These are phyloP conservation scores for Temnothorax curvispinosus DNA, from an alignment of 1,140 invertebrate genomes.

Conservation along the genomic window DNA sequence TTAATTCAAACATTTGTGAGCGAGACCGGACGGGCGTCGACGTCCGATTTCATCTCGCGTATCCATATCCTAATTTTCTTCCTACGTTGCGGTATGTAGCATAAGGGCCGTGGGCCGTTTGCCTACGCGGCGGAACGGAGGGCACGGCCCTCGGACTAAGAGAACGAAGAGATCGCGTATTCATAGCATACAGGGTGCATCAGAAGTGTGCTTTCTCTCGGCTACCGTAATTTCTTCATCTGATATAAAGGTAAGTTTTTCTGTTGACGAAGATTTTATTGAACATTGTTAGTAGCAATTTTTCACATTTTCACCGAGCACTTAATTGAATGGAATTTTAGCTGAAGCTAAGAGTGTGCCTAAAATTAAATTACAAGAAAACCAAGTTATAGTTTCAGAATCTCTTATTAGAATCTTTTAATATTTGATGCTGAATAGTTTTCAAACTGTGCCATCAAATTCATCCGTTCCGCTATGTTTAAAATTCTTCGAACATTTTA, in stretches of 20 bases:
- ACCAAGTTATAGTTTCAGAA: constrained; percentile 3
- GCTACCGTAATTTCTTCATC: background rate
- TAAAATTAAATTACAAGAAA: background rate
- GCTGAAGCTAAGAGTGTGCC: background rate
- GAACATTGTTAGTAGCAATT: background rate
- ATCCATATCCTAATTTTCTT: constrained; percentile 71
- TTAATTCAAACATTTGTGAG: constrained; percentile 63
- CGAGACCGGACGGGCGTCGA: constrained; percentile 21
- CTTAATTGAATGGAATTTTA: constrained; percentile 17
- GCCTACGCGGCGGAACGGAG: constrained; percentile 65
- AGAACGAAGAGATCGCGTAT: constrained; percentile 49
- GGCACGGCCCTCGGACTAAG: constrained; percentile 33
- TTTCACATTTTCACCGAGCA: too few relatives aligned
- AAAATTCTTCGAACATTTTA: background rate
- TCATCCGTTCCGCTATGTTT: too few relatives aligned
- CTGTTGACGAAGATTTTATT: background rate
- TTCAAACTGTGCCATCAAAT: background rate
- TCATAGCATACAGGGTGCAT: constrained; percentile 27
- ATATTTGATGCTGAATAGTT: constrained; percentile 24
- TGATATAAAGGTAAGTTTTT: background rate
- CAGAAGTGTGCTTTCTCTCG: constrained; percentile 4
- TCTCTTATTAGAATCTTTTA: background rate
- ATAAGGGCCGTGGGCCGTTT: constrained; percentile 63
- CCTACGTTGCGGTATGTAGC: constrained; percentile 55
- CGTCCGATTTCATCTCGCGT: constrained; percentile 44